phyloP scores from a whole-genome alignment of 2,888 invertebrate species.

The Epinotia bilunana region DNA sequence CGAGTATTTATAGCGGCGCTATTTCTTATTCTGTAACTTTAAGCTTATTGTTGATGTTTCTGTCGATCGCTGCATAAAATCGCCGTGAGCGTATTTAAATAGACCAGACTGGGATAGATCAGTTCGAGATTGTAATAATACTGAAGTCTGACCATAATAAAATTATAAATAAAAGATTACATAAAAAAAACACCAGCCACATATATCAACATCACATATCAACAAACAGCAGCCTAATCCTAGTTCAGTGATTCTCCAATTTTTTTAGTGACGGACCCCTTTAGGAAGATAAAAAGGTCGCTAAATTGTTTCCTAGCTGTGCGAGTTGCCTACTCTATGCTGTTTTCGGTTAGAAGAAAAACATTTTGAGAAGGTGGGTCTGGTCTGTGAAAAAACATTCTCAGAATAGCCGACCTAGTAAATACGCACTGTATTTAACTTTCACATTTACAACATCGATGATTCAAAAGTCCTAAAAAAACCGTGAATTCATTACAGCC shows the following conservation, averaged over 20 bases:
- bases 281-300: neutral
- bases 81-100: conserved; percentile 5
- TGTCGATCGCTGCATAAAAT: neutral
- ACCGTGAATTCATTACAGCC: conserved; percentile 38
- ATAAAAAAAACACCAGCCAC: conserved; percentile 1
- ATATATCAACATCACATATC: too few species aligned
- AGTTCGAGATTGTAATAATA: conserved; percentile 46
- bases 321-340: neutral
- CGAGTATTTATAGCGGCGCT: too few species aligned
- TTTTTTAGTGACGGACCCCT: neutral
- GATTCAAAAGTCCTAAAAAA: conserved; percentile 19
- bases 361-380: neutral
- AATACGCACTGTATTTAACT: conserved; percentile 1
- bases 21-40: too few species aligned
- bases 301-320: neutral
- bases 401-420: neutral
- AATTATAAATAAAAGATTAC: conserved; percentile 11
- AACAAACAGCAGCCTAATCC: too few species aligned
- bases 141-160: conserved; percentile 39
- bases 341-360: too few species aligned
- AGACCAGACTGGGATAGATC: conserved; percentile 35
- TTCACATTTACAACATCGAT: conserved; percentile 20
- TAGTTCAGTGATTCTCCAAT: neutral
- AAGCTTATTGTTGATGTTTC: too few species aligned
- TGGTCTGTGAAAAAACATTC: neutral